Percentiles rank a stretch among this genome's conserved stretches.
Evolutionary conservation across 2,888 invertebrate species (phyloP).

Genomic region (Allygus modestus): DNA sequence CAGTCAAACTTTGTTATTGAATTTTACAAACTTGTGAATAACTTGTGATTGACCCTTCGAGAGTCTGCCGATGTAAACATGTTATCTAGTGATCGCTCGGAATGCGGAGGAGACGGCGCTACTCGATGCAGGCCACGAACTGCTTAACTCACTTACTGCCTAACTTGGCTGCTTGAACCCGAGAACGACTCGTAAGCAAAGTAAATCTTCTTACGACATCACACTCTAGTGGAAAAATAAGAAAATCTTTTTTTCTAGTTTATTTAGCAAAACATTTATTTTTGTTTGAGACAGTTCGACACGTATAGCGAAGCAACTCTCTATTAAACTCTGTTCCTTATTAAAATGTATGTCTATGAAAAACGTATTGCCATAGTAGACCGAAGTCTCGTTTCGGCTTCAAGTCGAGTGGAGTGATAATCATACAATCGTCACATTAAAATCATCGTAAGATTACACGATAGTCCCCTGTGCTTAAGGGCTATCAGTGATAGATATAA

Average conservation of each 20-base stretch:
- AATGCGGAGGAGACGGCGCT: not conserved
- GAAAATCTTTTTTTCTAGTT: not conserved
- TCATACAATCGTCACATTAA: no score
- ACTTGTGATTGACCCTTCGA: not conserved
- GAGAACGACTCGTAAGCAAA: not conserved
- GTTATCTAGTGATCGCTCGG: not conserved
- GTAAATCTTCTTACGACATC: not conserved
- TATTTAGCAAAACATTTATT: no score
- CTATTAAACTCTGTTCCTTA: no score
- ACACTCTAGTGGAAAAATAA: not conserved
- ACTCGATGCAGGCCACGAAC: constrained; percentile 9
- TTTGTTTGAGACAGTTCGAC: no score
- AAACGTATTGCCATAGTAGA: no score
- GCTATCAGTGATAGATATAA: no score
- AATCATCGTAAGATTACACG: no score
- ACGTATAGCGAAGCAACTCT: no score
- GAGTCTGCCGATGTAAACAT: not conserved
- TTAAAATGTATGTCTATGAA: no score
- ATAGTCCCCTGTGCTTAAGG: no score
- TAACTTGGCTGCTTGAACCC: not conserved
- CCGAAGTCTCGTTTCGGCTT: no score
- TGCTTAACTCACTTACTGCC: constrained; percentile 4
- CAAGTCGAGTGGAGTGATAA: no score
- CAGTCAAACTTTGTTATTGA: not conserved
- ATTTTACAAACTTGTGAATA: not conserved